These are phyloP conservation scores for Dinoponera quadriceps DNA, from an alignment of 1,140 invertebrate species.

Conservation along the genomic window DNA sequence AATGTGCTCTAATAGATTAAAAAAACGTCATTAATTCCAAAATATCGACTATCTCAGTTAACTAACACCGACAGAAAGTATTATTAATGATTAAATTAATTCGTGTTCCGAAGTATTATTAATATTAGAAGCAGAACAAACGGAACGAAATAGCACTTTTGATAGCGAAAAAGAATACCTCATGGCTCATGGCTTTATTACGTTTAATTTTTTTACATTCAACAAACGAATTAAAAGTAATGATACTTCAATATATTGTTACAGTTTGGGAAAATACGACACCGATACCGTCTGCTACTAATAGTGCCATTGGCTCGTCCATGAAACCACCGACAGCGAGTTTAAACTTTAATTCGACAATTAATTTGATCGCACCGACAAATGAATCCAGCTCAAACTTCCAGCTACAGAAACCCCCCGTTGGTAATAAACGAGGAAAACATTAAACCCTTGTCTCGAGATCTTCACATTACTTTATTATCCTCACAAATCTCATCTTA, in stretches of 20 bases:
- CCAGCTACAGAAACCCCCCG: constrained; percentile 90
- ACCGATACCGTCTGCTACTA: constrained; percentile 79
- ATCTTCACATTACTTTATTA: not conserved
- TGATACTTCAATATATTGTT: constrained; percentile 69
- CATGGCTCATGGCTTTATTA: constrained; percentile 41
- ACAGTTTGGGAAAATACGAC: constrained; percentile 82
- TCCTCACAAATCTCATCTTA: not conserved
- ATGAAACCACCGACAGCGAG: constrained; percentile 86
- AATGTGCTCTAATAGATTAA: not conserved
- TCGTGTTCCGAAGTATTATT: not conserved
- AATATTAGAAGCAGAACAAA: constrained; percentile 10
- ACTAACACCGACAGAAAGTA: not conserved
- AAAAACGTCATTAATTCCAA: constrained; percentile 1
- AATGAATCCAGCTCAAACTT: constrained; percentile 85
- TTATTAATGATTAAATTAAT: constrained; percentile 10
- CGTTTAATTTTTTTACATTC: constrained; percentile 1
- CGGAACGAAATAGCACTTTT: not conserved
- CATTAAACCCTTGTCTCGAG: constrained; percentile 82
- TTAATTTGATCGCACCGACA: constrained; percentile 81
- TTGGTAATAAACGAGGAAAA: constrained; percentile 90
- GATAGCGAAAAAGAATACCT: not conserved
- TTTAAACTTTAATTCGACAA: constrained; percentile 83
- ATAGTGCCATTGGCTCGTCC: constrained; percentile 84
- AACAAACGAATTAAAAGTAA: constrained; percentile 58
- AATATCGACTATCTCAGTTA: not conserved